Conservation (phyloP, 2,113 vertebrate species). For the Gambusia affinis region DNA sequence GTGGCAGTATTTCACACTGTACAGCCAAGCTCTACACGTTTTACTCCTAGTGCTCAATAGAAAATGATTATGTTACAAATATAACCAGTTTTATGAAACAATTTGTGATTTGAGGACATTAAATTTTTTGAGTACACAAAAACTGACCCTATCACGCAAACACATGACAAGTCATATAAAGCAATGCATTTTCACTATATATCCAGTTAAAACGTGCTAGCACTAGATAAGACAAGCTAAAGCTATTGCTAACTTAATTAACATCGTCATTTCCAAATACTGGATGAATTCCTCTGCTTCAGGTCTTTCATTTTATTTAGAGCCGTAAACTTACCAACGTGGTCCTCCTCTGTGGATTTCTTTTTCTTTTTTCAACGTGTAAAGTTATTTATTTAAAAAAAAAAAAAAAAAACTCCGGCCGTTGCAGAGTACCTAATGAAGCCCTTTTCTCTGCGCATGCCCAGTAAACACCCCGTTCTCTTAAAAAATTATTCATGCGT, state of each 20-base stretch:
- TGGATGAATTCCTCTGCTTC: no score
- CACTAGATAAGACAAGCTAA: no score
- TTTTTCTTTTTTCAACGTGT: background rate
- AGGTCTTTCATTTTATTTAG: background rate
- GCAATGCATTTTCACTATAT: no score
- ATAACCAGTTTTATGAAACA: no score
- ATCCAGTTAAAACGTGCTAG: no score
- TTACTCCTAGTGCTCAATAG: no score
- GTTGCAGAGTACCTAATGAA: background rate
- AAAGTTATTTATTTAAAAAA: background rate
- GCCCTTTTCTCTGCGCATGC: conserved; percentile 24
- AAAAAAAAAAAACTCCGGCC: background rate
- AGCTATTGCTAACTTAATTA: background rate
- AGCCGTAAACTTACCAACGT: background rate
- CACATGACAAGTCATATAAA: background rate
- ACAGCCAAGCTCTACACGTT: background rate
- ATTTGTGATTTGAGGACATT: no score
- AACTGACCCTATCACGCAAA: no score
- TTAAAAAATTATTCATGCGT: conserved; percentile 62
- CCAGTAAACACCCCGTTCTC: conserved; percentile 1
- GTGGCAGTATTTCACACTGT: conserved; percentile 31
- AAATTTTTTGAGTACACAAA: no score
- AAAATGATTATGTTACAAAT: no score
- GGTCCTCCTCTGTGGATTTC: background rate
- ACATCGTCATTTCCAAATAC: background rate